Percentiles rank a stretch among this genome's conserved stretches.
phyloP scores from a whole-genome alignment of 2,888 invertebrate genomes.

The Lathronympha strigana region DNA sequence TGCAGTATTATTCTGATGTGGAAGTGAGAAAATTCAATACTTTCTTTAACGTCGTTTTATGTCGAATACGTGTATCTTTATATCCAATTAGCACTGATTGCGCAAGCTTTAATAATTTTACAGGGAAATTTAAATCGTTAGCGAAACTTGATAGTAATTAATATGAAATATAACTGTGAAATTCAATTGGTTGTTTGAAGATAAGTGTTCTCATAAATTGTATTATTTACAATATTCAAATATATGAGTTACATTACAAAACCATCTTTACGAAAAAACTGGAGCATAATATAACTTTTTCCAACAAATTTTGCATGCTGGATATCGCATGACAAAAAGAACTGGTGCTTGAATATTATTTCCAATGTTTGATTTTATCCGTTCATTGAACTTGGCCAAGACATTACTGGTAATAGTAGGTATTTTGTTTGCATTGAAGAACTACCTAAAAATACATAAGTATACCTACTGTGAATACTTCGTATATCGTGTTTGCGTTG shows the following conservation, averaged over 20 bases:
- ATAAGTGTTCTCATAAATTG: too few species aligned
- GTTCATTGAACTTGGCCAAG: conserved; percentile 13
- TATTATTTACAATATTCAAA: too few species aligned
- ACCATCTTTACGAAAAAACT: too few species aligned
- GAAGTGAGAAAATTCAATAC: conserved; percentile 1
- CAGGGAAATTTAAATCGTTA: conserved; percentile 8
- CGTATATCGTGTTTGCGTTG: too few species aligned
- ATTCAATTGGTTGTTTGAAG: background rate
- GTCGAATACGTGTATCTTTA: conserved; percentile 11
- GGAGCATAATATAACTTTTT: conserved; percentile 38
- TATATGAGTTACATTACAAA: too few species aligned
- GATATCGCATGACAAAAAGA: conserved; percentile 43
- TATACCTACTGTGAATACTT: too few species aligned
- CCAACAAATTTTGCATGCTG: conserved; percentile 40
- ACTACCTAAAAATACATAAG: background rate
- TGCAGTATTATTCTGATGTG: conserved; percentile 1
- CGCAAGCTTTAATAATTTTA: background rate
- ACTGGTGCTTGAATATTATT: conserved; percentile 6
- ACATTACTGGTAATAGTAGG: background rate
- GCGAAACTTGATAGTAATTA: background rate
- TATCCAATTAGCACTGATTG: conserved; percentile 27
- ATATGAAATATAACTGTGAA: background rate
- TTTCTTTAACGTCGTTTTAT: conserved; percentile 4
- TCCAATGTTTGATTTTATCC: conserved; percentile 18
- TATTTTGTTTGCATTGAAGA: background rate